Base-by-base conservation (phyloP, 2,113 vertebrate genomes). In the Nycticorax nycticorax region DNA sequence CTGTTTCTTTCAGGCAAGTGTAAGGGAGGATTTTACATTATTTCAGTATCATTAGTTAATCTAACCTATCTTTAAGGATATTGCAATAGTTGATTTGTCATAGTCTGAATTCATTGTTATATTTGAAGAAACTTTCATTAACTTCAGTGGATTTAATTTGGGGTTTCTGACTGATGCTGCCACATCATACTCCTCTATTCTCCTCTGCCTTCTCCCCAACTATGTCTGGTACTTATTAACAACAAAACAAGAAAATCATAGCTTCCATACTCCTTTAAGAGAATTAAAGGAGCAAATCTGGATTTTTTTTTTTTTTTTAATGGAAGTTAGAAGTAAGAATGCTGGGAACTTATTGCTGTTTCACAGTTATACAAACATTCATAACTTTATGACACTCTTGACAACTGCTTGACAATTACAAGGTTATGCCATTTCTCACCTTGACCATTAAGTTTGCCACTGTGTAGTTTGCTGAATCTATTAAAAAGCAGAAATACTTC, bases 121-220 rank as follows among this genome's bases (percentile, higher is more conserved):
- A 47, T 80, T 64, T 91, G n/a, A 84, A 86, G 22, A 75, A 82
- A 82, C 3, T 60, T 11, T 68, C 5, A 39, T 73, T 74, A 75
- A 59, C 12, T 59, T 77, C 8, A 78, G 19, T 35, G 32, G 14
- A 41, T 56, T 66, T 60, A 48, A 48, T 55, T 24, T 75, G 11
- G 4, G 3, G 10, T 43, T 82, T 83, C 22, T 69, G 64, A 64
- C 6, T 48, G 13, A 39, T n/a, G 23, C 6, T 0, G 1, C 11
- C 79, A 24, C 20, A 27, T 55, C n/a, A 27, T 30, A 47, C 6
- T 59, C 8, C 1, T 20, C 8, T 55, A 4, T 39, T 48, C 26
- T 77, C 4, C 3, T 74, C 9, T 55, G 32, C 18, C 1, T 3
- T 75, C 20, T 75, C 15, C 32, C 18, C 21, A 60, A 0, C 8